Conservation (phyloP, 2,888 invertebrate genomes). For the Drepanosiphum platanoidis region DNA sequence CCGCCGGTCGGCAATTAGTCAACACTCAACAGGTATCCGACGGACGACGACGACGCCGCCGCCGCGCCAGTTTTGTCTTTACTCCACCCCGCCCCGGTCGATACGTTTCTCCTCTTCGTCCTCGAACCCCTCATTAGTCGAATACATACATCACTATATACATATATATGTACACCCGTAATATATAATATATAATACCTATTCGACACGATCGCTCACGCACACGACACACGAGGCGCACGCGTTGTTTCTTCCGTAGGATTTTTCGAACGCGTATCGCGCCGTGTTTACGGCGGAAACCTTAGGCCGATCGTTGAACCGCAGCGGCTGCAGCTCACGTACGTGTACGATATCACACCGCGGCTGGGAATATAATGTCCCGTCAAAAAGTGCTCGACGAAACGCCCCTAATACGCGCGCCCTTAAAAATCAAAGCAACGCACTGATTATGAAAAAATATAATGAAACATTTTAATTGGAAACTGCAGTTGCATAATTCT, state of each 20-base stretch:
- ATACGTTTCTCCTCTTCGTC: background rate
- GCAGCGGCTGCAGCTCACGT: background rate
- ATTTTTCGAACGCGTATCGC: background rate
- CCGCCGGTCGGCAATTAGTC: slow-evolving; percentile 43
- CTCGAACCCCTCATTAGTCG: background rate
- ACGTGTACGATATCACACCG: too few relatives aligned
- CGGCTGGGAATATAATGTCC: too few relatives aligned
- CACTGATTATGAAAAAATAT: too few relatives aligned
- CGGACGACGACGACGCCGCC: background rate
- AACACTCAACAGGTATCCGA: slow-evolving; percentile 10
- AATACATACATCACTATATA: background rate
- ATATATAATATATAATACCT: background rate
- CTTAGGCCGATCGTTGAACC: background rate
- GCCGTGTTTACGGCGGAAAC: background rate
- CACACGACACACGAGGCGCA: background rate
- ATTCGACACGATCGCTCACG: slow-evolving; percentile 11
- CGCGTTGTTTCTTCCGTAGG: background rate
- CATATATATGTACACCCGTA: background rate
- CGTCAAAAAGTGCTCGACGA: too few relatives aligned
- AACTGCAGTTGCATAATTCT: too few relatives aligned
- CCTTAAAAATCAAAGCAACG: too few relatives aligned
- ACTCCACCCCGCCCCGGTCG: background rate
- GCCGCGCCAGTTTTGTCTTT: slow-evolving; percentile 18
- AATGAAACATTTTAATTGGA: too few relatives aligned
- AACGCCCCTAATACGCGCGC: too few relatives aligned